A percentile compares a stretch with the other conserved stretches of the same genome.
Conservation (phyloP, 2,113 vertebrate species). For the Phasianus colchicus region DNA sequence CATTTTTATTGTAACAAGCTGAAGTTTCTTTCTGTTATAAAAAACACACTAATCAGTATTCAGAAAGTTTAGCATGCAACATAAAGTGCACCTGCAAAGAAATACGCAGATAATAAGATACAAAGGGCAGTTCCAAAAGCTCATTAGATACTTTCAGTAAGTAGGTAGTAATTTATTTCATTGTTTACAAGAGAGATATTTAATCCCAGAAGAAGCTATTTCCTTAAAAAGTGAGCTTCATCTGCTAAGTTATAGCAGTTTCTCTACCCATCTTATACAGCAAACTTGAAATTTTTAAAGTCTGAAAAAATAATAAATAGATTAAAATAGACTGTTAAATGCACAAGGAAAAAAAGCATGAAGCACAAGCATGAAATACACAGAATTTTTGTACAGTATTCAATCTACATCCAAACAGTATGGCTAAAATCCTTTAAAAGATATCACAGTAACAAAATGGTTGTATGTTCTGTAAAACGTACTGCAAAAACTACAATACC, state of each 20-base stretch:
- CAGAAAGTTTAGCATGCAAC: not conserved
- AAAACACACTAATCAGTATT: not conserved
- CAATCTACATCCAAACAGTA: not conserved
- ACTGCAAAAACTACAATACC: not conserved
- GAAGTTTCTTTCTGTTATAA: not conserved
- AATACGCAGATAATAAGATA: not conserved
- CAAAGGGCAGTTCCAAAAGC: not conserved
- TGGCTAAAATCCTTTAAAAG: not conserved
- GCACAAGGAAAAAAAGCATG: not conserved
- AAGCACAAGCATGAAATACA: not conserved
- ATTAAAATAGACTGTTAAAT: not conserved
- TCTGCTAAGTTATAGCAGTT: not conserved
- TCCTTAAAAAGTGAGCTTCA: not conserved
- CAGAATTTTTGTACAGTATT: not conserved
- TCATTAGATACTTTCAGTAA: conserved; percentile 1
- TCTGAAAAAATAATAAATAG: not conserved
- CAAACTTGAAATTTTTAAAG: not conserved
- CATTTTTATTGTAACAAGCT: not conserved
- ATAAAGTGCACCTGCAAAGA: not conserved
- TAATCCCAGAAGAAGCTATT: not conserved
- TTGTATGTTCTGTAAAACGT: not conserved
- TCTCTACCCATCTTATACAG: not conserved
- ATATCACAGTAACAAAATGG: not conserved
- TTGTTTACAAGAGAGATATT: not conserved
- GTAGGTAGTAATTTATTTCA: not conserved